Evolutionary conservation across 2,797 vertebrate species (phyloP).

Genomic region (Setipinna tenuifilis): DNA sequence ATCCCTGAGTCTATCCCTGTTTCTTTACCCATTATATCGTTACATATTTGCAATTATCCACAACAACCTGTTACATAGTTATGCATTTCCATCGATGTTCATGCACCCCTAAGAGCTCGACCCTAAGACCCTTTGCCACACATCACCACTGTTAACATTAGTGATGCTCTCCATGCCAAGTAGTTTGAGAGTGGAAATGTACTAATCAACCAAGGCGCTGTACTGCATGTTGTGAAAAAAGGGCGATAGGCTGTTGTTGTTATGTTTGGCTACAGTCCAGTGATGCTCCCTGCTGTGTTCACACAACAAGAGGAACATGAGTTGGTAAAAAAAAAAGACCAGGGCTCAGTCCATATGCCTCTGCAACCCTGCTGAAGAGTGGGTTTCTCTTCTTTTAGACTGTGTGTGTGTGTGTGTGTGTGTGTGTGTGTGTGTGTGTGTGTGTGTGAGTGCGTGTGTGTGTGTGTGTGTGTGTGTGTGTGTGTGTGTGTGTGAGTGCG

Average conservation of each 20-base stretch:
- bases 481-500: neutral
- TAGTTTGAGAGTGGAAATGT: too few species aligned
- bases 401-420: neutral
- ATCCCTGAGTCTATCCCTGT: neutral
- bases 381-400: too few species aligned
- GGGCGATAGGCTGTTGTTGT: too few species aligned
- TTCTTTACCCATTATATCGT: neutral
- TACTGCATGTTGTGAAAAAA: too few species aligned
- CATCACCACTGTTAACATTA: too few species aligned
- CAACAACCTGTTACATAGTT: neutral
- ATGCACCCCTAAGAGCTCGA: neutral
- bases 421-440: slow-evolving; percentile 7
- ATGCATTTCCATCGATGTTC: neutral
- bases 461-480: slow-evolving; percentile 7
- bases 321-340: neutral
- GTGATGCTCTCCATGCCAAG: neutral
- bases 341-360: neutral
- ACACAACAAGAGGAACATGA: neutral
- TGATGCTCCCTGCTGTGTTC: neutral
- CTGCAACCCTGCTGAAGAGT: neutral
- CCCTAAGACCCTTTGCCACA: neutral
- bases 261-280: too few species aligned
- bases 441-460: neutral
- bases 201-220: too few species aligned
- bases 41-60: neutral